A percentile compares a stretch with the other conserved stretches of the same genome.
Conservation (phyloP, 2,797 vertebrate genomes). For the Rachycentron canadum region DNA sequence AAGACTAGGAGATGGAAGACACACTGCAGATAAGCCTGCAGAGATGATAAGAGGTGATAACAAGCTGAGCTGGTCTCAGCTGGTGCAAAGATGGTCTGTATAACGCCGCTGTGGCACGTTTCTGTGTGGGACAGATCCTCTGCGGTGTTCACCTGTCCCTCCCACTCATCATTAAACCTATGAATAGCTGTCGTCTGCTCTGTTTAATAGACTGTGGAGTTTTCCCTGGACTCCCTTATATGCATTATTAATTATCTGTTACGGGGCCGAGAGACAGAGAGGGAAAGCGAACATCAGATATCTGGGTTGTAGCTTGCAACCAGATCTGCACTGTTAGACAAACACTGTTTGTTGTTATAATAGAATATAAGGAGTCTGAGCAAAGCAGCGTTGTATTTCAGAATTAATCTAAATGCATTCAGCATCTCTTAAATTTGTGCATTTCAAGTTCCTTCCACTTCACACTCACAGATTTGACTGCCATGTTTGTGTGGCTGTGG, state of each 20-base stretch:
- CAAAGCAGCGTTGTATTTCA: slow-evolving; percentile 3
- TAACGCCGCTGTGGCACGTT: slow-evolving; percentile 1
- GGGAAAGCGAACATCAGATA: slow-evolving; percentile 44
- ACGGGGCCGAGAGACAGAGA: slow-evolving; percentile 36
- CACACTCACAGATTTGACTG: slow-evolving; percentile 27
- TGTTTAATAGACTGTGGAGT: slow-evolving; percentile 71
- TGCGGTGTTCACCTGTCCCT: slow-evolving; percentile 56
- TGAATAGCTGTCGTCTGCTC: slow-evolving; percentile 72
- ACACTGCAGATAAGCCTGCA: slow-evolving; percentile 30
- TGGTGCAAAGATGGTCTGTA: slow-evolving; percentile 30
- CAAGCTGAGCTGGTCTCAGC: slow-evolving; percentile 7
- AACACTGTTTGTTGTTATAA: slow-evolving; percentile 61
- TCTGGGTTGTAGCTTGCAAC: slow-evolving; percentile 53
- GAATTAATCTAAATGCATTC: neutral
- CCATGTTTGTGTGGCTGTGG: slow-evolving; percentile 6
- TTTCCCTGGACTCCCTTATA: slow-evolving; percentile 74
- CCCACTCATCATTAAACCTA: slow-evolving; percentile 70
- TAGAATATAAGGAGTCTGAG: slow-evolving; percentile 16
- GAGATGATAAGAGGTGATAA: slow-evolving; percentile 37
- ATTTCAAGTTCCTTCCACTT: slow-evolving; percentile 15
- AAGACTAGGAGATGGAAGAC: slow-evolving; percentile 39
- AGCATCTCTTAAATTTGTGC: neutral
- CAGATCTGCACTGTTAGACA: slow-evolving; percentile 51
- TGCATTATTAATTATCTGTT: slow-evolving; percentile 82
- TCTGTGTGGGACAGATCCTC: slow-evolving; percentile 39